phyloP scores from a whole-genome alignment of 2,113 vertebrate genomes.

The Acanthochromis polyacanthus region DNA sequence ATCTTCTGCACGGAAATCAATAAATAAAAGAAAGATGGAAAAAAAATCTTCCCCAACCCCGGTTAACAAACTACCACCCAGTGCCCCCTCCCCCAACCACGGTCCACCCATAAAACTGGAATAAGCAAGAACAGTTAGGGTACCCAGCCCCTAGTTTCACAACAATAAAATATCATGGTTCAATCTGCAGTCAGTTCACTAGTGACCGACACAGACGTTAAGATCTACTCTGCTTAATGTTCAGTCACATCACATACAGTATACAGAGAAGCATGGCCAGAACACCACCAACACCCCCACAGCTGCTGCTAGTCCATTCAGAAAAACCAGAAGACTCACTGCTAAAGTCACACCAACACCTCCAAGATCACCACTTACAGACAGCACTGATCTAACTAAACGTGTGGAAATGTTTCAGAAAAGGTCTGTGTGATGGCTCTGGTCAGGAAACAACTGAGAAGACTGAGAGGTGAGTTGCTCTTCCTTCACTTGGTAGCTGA shows the following conservation, averaged over 20 bases:
- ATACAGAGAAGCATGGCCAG: constrained; percentile 13
- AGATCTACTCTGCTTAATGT: neutral
- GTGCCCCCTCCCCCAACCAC: neutral
- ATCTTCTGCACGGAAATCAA: constrained; percentile 53
- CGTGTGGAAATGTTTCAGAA: too few species aligned
- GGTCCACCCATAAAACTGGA: constrained; percentile 42
- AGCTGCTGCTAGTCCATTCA: constrained; percentile 23
- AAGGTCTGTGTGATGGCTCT: neutral
- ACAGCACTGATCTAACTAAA: neutral
- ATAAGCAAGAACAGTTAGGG: constrained; percentile 64
- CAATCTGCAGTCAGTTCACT: constrained; percentile 32
- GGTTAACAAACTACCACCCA: constrained; percentile 24
- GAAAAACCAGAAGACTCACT: neutral
- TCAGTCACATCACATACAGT: constrained; percentile 28
- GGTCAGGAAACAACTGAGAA: neutral
- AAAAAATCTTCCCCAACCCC: neutral
- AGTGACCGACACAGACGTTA: constrained; percentile 1
- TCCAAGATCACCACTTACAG: neutral
- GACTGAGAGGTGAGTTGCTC: neutral
- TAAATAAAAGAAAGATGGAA: constrained; percentile 67
- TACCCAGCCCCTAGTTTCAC: constrained; percentile 77
- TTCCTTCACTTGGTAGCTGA: neutral
- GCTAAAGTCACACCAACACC: neutral
- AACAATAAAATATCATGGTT: constrained; percentile 43
- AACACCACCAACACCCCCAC: constrained; percentile 11